Base-by-base conservation (phyloP, 2,113 vertebrate genomes). In the Mugil cephalus region DNA sequence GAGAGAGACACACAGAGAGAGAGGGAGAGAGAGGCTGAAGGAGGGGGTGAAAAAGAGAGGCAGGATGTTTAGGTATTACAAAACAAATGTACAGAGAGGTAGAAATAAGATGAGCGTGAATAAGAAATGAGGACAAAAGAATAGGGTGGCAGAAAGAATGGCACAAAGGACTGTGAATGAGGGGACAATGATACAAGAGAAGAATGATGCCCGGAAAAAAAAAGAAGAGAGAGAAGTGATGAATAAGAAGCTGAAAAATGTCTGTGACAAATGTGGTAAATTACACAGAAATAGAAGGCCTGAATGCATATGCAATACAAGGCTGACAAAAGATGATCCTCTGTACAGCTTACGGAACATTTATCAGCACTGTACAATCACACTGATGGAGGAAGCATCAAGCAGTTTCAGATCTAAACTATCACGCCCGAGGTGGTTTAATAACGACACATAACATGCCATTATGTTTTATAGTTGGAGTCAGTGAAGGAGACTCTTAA, bases 381-480 rank as follows among this genome's bases (percentile, higher is more conserved):
- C 15, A 55, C 7, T 13, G 21, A 43, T 7, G 2, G 11, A 51
- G 9, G 15, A 46, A 34, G 19, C 21, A 19, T 63, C 48, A 35
- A 39, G 35, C 13, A 40, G n/a, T 18, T 18, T 17, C 10, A 17
- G 21, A 19, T 62, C 10, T 8, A 1, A 14, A 52, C 14, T 24
- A 21, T 67, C 24, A 39, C 39, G 34, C n/a, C 43, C 21, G 8
- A 21, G 52, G 21, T 18, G 36, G 43, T 58, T 17, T 30, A 10
- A 9, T 21, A 17, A 77, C 34, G 36, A 59, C 18, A 35, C 30
- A 36, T 8, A 34, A 21, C 38, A 52, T 35, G 35, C 19, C 13
- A 50, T 45, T 39, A 17, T 8, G 46, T 77, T 61, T 77, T 50
- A 63, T 5, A 62, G 50, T 55, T 30, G 40, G 24, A 45, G 43